phyloP scores from a whole-genome alignment of 2,797 vertebrate species.

The Loriculus beryllinus region DNA sequence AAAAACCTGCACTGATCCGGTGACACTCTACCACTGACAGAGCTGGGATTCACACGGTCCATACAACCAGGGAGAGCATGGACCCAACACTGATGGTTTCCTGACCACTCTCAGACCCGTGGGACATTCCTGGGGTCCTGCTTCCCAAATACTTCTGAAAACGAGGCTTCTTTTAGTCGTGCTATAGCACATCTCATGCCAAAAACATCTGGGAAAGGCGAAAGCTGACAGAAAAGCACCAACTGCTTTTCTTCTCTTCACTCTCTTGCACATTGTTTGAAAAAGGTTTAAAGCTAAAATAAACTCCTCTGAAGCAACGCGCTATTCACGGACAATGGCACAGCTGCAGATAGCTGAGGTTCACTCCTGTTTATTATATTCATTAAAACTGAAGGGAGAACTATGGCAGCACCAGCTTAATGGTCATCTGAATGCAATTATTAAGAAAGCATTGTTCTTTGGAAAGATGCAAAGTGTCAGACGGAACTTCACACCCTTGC shows the following conservation, averaged over 20 bases:
- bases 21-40: not conserved
- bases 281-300: conserved; percentile 61
- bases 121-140: not conserved
- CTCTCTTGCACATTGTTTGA: conserved; percentile 39
- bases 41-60: not conserved
- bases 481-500: conserved; percentile 60
- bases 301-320: conserved; percentile 24
- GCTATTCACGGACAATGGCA: conserved; percentile 35
- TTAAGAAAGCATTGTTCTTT: conserved; percentile 56
- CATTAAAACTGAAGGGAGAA: conserved; percentile 52
- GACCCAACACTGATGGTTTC: not conserved
- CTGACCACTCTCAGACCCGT: not conserved
- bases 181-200: not conserved
- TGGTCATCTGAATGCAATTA: conserved; percentile 55
- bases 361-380: conserved; percentile 61
- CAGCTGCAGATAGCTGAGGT: conserved; percentile 57
- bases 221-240: not conserved
- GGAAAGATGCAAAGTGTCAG: conserved; percentile 54
- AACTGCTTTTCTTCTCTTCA: not conserved
- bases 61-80: not conserved
- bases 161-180: conserved; percentile 1
- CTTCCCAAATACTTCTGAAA: conserved; percentile 16
- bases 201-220: conserved; percentile 14
- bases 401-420: conserved; percentile 40
- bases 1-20: not conserved